Conservation (phyloP, 1,140 invertebrate species). For the Zaprionus ghesquierei region DNA sequence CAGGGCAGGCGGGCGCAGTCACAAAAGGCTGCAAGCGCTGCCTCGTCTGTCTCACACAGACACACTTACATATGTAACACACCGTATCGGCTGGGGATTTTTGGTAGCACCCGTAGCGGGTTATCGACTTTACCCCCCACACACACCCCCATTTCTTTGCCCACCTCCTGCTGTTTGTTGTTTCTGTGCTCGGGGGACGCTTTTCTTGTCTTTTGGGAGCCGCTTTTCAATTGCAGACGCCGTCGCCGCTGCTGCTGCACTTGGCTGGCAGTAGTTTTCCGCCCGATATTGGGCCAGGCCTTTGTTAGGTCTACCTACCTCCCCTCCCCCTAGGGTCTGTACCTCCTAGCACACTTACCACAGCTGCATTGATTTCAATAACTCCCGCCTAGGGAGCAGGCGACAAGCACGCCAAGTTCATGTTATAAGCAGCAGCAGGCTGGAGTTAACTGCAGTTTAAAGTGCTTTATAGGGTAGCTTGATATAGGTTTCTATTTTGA, state of each 20-base stretch:
- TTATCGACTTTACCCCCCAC: slow-evolving; percentile 68
- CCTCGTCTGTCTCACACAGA: slow-evolving; percentile 20
- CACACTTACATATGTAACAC: slow-evolving; percentile 34
- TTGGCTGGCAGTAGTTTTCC: slow-evolving; percentile 11
- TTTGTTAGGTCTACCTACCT: slow-evolving; percentile 3
- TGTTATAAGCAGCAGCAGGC: background rate
- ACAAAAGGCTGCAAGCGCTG: slow-evolving; percentile 27
- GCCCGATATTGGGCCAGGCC: slow-evolving; percentile 17
- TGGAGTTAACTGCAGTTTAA: background rate
- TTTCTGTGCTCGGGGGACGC: slow-evolving; percentile 45
- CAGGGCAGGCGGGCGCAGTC: slow-evolving; percentile 17
- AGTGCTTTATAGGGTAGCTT: background rate
- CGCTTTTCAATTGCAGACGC: slow-evolving; percentile 44
- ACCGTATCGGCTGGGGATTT: slow-evolving; percentile 28
- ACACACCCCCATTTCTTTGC: background rate
- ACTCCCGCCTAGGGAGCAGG: background rate
- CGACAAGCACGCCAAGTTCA: background rate
- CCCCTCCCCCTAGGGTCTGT: slow-evolving; percentile 4
- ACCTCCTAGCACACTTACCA: slow-evolving; percentile 19
- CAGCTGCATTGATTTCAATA: slow-evolving; percentile 5
- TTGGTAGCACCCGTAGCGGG: slow-evolving; percentile 51
- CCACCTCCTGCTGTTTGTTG: slow-evolving; percentile 56
- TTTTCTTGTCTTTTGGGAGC: slow-evolving; percentile 44
- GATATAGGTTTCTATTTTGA: background rate
- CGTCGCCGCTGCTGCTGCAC: background rate